A percentile compares a stretch with the other conserved stretches of the same genome.
These are phyloP conservation scores for Antitype chi DNA, from an alignment of 2,888 invertebrate species.

Conservation along the genomic window DNA sequence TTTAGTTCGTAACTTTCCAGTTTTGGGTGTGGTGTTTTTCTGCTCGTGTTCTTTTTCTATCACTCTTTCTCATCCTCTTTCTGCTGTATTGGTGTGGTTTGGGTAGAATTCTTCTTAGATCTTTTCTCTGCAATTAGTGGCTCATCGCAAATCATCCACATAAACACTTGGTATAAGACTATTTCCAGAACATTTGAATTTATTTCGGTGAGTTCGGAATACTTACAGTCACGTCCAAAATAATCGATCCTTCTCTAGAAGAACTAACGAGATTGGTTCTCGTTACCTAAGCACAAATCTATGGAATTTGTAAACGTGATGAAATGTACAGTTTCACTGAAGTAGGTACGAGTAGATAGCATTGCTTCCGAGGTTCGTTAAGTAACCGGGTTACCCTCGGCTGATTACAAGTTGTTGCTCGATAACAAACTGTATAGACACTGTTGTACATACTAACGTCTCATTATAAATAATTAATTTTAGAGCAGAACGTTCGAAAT, in stretches of 20 bases:
- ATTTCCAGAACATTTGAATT: slow-evolving; percentile 46
- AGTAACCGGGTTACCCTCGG: slow-evolving; percentile 55
- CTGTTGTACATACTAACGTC: slow-evolving; percentile 25
- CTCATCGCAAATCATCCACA: slow-evolving; percentile 17
- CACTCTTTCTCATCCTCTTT: slow-evolving; percentile 5
- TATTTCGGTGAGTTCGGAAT: neutral
- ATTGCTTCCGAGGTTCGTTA: slow-evolving; percentile 61
- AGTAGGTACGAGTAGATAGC: slow-evolving; percentile 52
- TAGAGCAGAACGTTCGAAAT: slow-evolving; percentile 22
- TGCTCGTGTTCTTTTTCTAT: slow-evolving; percentile 9
- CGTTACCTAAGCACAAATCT: slow-evolving; percentile 27
- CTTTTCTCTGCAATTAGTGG: slow-evolving; percentile 1
- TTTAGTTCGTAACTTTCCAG: slow-evolving; percentile 6
- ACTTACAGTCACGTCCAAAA: neutral
- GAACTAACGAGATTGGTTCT: slow-evolving; percentile 14
- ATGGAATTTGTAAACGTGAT: slow-evolving; percentile 45
- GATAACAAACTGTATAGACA: slow-evolving; percentile 49
- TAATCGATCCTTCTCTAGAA: slow-evolving; percentile 28
- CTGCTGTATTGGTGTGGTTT: slow-evolving; percentile 40
- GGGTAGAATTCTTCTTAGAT: slow-evolving; percentile 15
- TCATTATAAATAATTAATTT: slow-evolving; percentile 52
- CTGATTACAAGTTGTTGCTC: slow-evolving; percentile 53
- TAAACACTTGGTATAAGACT: slow-evolving; percentile 27
- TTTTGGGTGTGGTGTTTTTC: slow-evolving; percentile 37
- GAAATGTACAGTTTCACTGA: slow-evolving; percentile 56